Evolutionary conservation across 2,888 invertebrate genomes (phyloP).

Genomic region (Zaprionus bogoriensis): DNA sequence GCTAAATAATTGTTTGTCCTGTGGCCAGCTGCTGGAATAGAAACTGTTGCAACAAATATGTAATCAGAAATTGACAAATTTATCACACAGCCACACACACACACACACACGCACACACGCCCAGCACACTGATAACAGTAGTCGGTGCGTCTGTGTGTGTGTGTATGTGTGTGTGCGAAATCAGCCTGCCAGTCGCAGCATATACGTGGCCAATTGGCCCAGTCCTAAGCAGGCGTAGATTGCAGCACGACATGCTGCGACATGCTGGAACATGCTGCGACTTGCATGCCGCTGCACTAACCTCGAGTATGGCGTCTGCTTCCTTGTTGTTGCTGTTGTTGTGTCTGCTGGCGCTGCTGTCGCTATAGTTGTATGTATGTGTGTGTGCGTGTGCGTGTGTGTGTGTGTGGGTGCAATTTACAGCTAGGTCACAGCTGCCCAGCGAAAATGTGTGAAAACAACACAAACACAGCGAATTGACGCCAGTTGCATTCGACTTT

Average conservation of each 20-base stretch:
- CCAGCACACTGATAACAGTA: conserved; percentile 15
- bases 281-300: too few species aligned
- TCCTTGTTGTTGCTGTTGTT: conserved; percentile 35
- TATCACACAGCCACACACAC: conserved; percentile 21
- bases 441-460: conserved; percentile 40
- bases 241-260: background rate
- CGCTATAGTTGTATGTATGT: too few species aligned
- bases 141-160: background rate
- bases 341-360: too few species aligned
- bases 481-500: conserved; percentile 45
- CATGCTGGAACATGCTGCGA: too few species aligned
- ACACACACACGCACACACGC: background rate
- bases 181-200: background rate
- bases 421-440: conserved; percentile 51
- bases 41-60: conserved; percentile 24
- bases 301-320: background rate
- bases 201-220: conserved; percentile 40
- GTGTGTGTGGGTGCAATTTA: conserved; percentile 34
- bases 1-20: conserved; percentile 38
- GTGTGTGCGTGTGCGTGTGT: background rate
- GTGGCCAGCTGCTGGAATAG: conserved; percentile 21
- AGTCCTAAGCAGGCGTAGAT: background rate
- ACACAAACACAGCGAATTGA: conserved; percentile 39
- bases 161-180: background rate
- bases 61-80: conserved; percentile 2